Evolutionary conservation across 2,888 invertebrate genomes (phyloP).

Genomic region (Ceratothoa steindachneri): DNA sequence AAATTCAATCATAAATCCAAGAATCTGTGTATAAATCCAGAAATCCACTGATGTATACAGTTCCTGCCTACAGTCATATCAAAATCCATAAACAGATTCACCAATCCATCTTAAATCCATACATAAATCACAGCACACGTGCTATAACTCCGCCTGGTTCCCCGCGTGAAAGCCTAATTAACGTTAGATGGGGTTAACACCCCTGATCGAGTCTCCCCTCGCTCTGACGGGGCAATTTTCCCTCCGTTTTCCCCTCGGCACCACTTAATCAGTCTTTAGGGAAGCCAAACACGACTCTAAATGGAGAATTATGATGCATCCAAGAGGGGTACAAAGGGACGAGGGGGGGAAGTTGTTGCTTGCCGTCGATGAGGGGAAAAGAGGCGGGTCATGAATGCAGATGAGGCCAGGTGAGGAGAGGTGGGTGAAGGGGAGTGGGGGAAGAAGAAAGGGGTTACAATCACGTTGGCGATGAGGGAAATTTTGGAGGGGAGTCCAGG

Average conservation of each 20-base stretch:
- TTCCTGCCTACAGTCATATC: too few species aligned
- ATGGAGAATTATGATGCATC: neutral
- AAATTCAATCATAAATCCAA: too few species aligned
- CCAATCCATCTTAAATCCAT: too few species aligned
- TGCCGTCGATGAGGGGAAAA: too few species aligned
- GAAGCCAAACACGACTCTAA: neutral
- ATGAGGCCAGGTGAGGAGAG: neutral
- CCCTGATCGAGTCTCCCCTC: too few species aligned
- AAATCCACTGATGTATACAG: too few species aligned
- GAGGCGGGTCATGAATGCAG: neutral
- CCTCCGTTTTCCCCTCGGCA: neutral
- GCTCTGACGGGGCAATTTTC: too few species aligned
- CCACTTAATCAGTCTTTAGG: neutral
- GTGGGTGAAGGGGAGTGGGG: neutral
- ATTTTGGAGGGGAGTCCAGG: too few species aligned
- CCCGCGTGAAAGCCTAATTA: neutral
- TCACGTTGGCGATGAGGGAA: neutral
- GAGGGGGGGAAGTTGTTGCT: neutral
- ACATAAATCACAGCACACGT: too few species aligned
- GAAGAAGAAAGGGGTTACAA: neutral
- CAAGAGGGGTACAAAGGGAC: neutral
- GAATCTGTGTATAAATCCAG: too few species aligned
- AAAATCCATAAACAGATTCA: too few species aligned
- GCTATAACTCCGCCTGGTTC: too few species aligned
- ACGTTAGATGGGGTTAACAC: neutral